Conservation (phyloP, 2,113 vertebrate genomes). For the Atlantisia rogersi region DNA sequence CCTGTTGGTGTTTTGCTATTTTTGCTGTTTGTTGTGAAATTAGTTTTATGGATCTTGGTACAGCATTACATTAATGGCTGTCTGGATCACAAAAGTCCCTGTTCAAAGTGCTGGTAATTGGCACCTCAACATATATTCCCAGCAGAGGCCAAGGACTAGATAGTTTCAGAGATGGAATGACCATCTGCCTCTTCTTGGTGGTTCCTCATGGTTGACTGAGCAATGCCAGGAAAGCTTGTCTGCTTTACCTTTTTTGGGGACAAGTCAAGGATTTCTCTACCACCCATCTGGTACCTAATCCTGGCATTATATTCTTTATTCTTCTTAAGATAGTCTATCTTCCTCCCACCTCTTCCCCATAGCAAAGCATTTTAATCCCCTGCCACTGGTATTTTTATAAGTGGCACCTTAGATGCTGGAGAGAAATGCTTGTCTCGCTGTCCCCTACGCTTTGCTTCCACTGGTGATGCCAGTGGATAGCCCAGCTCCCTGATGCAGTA, state of each 20-base stretch:
- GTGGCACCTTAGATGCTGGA: background rate
- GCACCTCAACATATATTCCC: constrained; percentile 43
- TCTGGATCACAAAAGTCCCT: background rate
- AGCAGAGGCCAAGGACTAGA: constrained; percentile 51
- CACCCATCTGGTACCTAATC: constrained; percentile 39
- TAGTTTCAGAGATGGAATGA: constrained; percentile 21
- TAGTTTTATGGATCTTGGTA: background rate
- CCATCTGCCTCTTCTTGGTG: constrained; percentile 66
- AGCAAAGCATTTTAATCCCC: background rate
- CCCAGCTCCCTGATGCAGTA: background rate
- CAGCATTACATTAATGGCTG: background rate
- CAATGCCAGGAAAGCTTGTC: constrained; percentile 56
- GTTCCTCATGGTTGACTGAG: constrained; percentile 48
- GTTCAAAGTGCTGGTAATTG: constrained; percentile 15
- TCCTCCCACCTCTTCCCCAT: background rate
- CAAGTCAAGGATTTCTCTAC: constrained; percentile 48
- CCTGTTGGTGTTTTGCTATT: background rate
- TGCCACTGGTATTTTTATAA: background rate
- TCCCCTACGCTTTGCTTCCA: background rate
- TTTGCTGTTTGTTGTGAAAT: background rate
- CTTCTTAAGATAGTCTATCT: background rate
- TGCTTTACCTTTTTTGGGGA: constrained; percentile 46
- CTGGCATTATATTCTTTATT: background rate
- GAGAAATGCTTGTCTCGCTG: background rate
- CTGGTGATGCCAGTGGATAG: background rate